Conservation (phyloP, 2,888 invertebrate species). For the Cacoxenus indagator region DNA sequence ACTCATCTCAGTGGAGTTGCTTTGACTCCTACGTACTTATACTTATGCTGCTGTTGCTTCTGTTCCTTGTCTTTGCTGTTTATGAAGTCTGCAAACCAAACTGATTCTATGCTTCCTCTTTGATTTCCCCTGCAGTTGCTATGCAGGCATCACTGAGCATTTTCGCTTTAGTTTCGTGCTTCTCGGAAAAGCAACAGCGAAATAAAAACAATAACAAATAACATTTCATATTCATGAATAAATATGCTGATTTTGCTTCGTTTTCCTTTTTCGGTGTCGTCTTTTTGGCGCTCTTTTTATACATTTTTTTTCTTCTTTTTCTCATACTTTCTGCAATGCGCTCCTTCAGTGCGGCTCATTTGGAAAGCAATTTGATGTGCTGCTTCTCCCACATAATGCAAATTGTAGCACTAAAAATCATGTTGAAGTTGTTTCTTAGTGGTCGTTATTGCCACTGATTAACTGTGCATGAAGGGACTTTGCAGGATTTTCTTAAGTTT, state of each 20-base stretch:
- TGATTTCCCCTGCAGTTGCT: conserved; percentile 42
- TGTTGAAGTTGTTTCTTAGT: conserved; percentile 4
- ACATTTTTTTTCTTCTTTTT: conserved; percentile 18
- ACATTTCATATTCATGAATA: conserved; percentile 48
- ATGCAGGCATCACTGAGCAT: not conserved
- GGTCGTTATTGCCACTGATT: not conserved
- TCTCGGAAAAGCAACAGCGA: not conserved
- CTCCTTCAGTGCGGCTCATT: not conserved
- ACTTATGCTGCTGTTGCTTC: not conserved
- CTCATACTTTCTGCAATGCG: not conserved
- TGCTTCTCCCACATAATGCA: conserved; percentile 12
- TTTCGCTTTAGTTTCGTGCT: conserved; percentile 5
- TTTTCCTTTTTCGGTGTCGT: not conserved
- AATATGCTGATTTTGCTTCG: conserved; percentile 40
- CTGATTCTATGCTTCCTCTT: conserved; percentile 30
- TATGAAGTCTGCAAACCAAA: conserved; percentile 54
- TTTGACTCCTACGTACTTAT: conserved; percentile 35
- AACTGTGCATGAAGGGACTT: not conserved
- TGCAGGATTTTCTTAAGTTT: too few species aligned
- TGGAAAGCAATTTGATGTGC: conserved; percentile 11
- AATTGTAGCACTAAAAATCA: conserved; percentile 13
- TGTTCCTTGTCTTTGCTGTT: conserved; percentile 33
- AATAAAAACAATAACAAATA: conserved; percentile 17
- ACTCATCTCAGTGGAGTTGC: conserved; percentile 13
- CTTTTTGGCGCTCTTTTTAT: not conserved